Percentiles rank a stretch among this genome's conserved stretches.
phyloP scores from a whole-genome alignment of 2,113 vertebrate species.

The Phalacrocorax carbo region DNA sequence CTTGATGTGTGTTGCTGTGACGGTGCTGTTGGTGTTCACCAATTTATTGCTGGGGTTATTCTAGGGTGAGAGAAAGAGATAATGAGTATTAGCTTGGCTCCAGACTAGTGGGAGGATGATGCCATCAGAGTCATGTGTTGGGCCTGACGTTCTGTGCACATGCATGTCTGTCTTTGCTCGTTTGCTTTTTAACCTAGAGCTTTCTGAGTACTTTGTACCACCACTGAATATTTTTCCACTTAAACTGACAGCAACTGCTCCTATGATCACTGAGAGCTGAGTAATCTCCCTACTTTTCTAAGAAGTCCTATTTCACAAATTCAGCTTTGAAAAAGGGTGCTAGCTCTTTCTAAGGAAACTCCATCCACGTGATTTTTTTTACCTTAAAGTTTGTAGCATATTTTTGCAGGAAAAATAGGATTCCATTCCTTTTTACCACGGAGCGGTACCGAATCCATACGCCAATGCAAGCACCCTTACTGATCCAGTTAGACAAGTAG shows the following conservation, averaged over 20 bases:
- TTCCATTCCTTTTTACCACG: not conserved
- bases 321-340: not conserved
- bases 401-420: not conserved
- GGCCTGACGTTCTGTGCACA: not conserved
- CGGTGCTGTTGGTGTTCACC: constrained; percentile 72
- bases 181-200: constrained; percentile 30
- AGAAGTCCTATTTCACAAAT: not conserved
- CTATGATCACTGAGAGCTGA: not conserved
- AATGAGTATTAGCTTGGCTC: constrained; percentile 5
- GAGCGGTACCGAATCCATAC: not conserved
- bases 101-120: not conserved
- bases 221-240: not conserved
- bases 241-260: not conserved
- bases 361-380: not conserved
- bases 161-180: not conserved
- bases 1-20: constrained; percentile 90
- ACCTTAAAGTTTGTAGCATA: not conserved
- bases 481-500: constrained; percentile 24
- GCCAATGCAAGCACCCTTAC: not conserved
- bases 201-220: constrained; percentile 4
- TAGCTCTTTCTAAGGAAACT: not conserved
- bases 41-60: constrained; percentile 94
- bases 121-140: not conserved
- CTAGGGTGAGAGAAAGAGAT: constrained; percentile 70
- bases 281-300: not conserved